Percentiles rank a stretch among this genome's conserved stretches.
phyloP scores from a whole-genome alignment of 1,140 invertebrate species.

The Drosophila simulans region DNA sequence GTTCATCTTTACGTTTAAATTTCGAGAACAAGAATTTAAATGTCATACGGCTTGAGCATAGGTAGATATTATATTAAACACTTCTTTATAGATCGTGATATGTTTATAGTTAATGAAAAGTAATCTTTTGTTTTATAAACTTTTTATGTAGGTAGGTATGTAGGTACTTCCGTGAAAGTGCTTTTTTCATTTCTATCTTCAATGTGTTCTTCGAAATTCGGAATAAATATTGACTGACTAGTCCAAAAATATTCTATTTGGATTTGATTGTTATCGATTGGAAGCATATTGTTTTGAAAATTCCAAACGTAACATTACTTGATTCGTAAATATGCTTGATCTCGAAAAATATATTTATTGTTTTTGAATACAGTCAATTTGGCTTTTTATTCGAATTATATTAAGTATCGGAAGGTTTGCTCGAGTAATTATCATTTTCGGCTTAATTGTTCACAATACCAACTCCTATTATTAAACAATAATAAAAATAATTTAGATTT shows the following conservation, averaged over 20 bases:
- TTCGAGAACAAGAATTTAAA: neutral
- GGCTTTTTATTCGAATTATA: neutral
- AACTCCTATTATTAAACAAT: neutral
- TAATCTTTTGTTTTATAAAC: conserved; percentile 7
- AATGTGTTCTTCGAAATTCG: neutral
- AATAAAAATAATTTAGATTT: neutral
- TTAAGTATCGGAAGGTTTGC: too few relatives aligned
- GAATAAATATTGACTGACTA: conserved; percentile 2
- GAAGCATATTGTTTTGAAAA: conserved; percentile 46
- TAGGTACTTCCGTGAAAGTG: conserved; percentile 13
- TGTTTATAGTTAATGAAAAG: conserved; percentile 14
- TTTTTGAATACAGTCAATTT: neutral
- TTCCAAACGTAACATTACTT: conserved; percentile 13
- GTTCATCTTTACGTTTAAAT: too few relatives aligned
- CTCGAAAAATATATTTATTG: conserved; percentile 11
- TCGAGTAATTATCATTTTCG: neutral
- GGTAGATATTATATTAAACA: neutral
- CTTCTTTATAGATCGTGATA: conserved; percentile 9
- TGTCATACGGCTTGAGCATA: neutral
- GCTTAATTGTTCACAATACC: neutral
- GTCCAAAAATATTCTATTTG: conserved; percentile 7
- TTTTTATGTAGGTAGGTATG: conserved; percentile 10
- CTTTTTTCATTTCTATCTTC: conserved; percentile 2
- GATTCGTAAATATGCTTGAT: conserved; percentile 9
- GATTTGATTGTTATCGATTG: conserved; percentile 62